Evolutionary conservation across 1,140 invertebrate genomes (phyloP), one percentile per base, ranked within the genome.

Genomic region (Atta cephalotes): DNA sequence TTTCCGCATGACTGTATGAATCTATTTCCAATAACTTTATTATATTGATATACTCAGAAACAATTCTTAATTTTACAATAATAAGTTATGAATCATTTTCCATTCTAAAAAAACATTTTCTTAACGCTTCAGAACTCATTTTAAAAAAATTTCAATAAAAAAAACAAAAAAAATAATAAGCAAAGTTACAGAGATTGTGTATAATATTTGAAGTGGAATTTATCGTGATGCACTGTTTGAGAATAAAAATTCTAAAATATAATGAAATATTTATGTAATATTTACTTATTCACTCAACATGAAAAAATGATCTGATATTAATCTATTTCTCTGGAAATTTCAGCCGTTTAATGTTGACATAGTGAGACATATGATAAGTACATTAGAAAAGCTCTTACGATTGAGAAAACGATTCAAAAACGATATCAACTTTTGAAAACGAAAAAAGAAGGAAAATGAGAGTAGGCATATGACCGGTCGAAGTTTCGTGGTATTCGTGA

Each of bases 401-500:
- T 39, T n/a, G 25, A 60, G 68, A 74, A 84, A 84, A 84, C 63
- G 39, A 18, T 53, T 58, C 72, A 21, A 49, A 35, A 49, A 10
- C 56, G 70, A 84, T 74, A 84, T 63, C 56, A 51, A 28, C n/a
- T 74, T 74, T 45, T 84, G 49, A 84, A 84, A 74, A 56, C 6
- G 28, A 39, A 25, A 62, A 62, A 76, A 62, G 45, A 1, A 68
- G 18, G 10, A 49, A 3, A 74, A 62, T n/a, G 31, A 39, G 80
- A 74, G 21, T 35, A 60, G 14, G 45, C 56, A 51, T 62, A 76
- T 84, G 80, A 62, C 70, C 56, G 56, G 39, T 51, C 58, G 25
- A 76, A 84, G 56, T 84, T 84, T 39, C n/a, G 70, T 84, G 80
- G 80, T 45, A 84, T 84, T 84, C 80, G 70, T 84, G 80, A 84